Conservation (phyloP, 2,797 vertebrate genomes). For the Helostoma temminkii region DNA sequence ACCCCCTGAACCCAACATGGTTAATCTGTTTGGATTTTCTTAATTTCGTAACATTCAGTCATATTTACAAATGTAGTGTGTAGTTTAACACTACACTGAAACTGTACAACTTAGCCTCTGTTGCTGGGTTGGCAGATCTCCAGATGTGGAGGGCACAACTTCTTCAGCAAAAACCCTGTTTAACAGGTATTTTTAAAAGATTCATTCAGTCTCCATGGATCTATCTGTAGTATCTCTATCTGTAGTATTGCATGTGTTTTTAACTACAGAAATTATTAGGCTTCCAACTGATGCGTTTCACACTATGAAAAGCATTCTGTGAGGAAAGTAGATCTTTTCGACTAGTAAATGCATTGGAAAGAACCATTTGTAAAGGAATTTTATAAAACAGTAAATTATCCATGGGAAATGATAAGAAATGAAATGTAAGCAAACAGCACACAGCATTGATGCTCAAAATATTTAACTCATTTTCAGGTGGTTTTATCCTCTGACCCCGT, state of each 20-base stretch:
- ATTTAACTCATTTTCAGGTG: slow-evolving; percentile 1
- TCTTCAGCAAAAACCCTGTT: not conserved
- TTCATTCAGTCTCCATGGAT: not conserved
- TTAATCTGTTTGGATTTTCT: no score
- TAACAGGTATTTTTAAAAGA: not conserved
- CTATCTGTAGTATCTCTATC: no score
- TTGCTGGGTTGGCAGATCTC: not conserved
- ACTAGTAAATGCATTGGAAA: no score
- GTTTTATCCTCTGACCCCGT: slow-evolving; percentile 5
- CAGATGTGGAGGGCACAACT: not conserved
- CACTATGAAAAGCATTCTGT: no score
- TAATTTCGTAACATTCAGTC: no score
- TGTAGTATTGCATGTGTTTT: not conserved
- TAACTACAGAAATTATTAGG: no score
- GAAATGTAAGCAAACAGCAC: not conserved
- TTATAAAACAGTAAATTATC: not conserved
- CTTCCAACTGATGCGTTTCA: no score
- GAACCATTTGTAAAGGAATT: not conserved
- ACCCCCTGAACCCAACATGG: no score
- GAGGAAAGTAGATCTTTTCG: no score
- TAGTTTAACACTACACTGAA: no score
- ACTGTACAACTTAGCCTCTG: not conserved
- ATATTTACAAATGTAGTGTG: no score
- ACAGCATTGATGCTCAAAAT: not conserved
- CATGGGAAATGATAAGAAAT: not conserved